Conservation (phyloP, 2,797 vertebrate species). For the Buphagus erythrorhynchus region DNA sequence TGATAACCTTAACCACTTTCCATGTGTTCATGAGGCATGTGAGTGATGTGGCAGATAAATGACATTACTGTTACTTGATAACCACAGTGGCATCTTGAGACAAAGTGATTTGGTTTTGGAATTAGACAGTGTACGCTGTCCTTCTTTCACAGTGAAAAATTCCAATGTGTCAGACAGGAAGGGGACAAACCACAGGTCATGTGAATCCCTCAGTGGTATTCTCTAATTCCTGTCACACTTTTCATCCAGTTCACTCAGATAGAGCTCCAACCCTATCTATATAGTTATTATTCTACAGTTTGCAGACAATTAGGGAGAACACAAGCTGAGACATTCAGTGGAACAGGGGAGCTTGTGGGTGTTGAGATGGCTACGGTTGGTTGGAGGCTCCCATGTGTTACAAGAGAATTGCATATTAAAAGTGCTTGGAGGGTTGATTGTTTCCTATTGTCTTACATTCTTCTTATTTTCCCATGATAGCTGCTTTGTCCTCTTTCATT, state of each 20-base stretch:
- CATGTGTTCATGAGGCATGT: not conserved
- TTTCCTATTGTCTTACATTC: not conserved
- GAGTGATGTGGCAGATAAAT: not conserved
- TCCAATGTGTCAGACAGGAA: not conserved
- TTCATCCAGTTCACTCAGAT: not conserved
- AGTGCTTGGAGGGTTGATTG: not conserved
- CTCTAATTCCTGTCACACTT: not conserved
- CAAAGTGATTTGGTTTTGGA: not conserved
- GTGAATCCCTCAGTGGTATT: not conserved
- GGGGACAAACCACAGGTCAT: not conserved
- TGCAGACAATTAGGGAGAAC: not conserved
- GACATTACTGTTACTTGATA: not conserved
- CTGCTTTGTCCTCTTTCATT: not conserved
- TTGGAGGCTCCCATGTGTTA: not conserved
- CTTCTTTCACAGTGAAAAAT: not conserved
- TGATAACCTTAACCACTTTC: not conserved
- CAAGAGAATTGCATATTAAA: not conserved
- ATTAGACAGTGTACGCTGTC: not conserved
- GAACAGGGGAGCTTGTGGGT: not conserved
- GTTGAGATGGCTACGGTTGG: accelerated
- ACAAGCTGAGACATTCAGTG: not conserved
- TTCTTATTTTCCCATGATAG: not conserved
- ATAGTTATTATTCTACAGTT: not conserved
- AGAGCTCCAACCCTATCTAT: not conserved
- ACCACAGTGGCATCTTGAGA: not conserved